Conservation (phyloP, 2,888 invertebrate species). For the Teleogryllus oceanicus region DNA sequence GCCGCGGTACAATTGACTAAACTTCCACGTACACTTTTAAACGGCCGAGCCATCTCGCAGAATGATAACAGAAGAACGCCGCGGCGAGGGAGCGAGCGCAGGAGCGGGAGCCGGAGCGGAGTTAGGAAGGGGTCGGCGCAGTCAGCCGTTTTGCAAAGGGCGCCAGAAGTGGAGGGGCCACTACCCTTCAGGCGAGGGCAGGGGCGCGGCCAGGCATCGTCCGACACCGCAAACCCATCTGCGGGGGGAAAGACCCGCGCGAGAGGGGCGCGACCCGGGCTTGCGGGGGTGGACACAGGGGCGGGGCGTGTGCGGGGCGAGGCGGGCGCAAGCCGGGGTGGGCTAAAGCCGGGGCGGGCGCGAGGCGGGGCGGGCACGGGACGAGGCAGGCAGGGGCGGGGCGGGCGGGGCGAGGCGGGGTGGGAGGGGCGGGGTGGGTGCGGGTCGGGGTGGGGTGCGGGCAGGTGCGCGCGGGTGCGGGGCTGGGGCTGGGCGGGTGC, state of each 20-base stretch:
- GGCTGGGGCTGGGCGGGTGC: no score
- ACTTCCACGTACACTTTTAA: conserved; percentile 11
- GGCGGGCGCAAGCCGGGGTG: no score
- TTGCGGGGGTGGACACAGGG: not conserved
- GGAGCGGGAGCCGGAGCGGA: not conserved
- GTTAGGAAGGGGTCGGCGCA: not conserved
- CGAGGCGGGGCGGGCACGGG: no score
- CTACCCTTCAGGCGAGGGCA: not conserved
- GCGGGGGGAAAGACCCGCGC: not conserved
- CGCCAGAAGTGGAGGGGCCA: conserved; percentile 18
- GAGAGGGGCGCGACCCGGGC: not conserved
- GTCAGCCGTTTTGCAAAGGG: conserved; percentile 18
- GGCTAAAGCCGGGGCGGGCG: no score
- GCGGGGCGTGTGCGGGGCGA: no score
- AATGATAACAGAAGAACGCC: not conserved
- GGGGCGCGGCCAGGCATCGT: conserved; percentile 4
- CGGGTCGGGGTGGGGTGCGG: no score
- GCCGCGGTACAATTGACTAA: not conserved
- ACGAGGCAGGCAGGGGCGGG: no score
- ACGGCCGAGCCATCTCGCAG: not conserved
- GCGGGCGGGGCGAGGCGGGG: no score
- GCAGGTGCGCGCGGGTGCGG: no score
- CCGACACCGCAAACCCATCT: conserved; percentile 10
- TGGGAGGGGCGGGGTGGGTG: no score
- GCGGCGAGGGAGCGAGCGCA: not conserved